A percentile compares a stretch with the other conserved stretches of the same genome.
phyloP scores from a whole-genome alignment of 2,888 invertebrate species.

The Boloria selene region DNA sequence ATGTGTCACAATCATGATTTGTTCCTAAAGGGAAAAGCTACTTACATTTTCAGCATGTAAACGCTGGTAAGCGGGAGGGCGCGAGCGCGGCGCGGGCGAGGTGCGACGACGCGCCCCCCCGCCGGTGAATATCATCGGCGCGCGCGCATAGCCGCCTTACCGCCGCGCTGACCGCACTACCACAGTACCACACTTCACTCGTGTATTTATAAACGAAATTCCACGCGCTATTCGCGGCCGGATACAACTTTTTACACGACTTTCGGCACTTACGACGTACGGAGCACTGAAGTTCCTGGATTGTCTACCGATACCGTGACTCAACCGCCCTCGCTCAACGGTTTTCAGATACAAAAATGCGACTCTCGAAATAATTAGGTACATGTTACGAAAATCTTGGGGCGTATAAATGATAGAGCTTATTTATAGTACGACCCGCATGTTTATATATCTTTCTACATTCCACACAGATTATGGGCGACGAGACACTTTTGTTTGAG shows the following conservation, averaged over 20 bases:
- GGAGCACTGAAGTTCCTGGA: constrained; percentile 73
- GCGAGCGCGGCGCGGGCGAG: constrained; percentile 67
- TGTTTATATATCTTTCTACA: constrained; percentile 54
- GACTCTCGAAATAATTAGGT: constrained; percentile 58
- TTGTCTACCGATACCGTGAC: constrained; percentile 72
- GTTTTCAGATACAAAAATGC: constrained; percentile 56
- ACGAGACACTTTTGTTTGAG: constrained; percentile 29
- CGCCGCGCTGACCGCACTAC: constrained; percentile 39
- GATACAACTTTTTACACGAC: constrained; percentile 82
- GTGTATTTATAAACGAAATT: constrained; percentile 80
- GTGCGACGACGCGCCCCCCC: constrained; percentile 78
- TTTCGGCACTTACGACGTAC: constrained; percentile 80
- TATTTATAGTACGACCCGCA: constrained; percentile 58
- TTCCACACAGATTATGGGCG: constrained; percentile 48
- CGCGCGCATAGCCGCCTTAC: constrained; percentile 56
- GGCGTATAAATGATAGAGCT: constrained; percentile 56
- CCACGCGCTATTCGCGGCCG: constrained; percentile 74
- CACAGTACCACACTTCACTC: constrained; percentile 46
- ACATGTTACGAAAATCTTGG: constrained; percentile 52
- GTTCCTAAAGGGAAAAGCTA: constrained; percentile 34
- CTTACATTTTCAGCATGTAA: constrained; percentile 67
- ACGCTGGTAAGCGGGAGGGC: constrained; percentile 54
- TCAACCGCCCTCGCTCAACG: constrained; percentile 54
- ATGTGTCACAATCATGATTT: background rate
- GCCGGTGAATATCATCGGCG: constrained; percentile 81